Percentiles rank a stretch among this genome's conserved stretches.
Evolutionary conservation across 2,113 vertebrate species (phyloP).

Genomic region (Tetraodon nigroviridis): DNA sequence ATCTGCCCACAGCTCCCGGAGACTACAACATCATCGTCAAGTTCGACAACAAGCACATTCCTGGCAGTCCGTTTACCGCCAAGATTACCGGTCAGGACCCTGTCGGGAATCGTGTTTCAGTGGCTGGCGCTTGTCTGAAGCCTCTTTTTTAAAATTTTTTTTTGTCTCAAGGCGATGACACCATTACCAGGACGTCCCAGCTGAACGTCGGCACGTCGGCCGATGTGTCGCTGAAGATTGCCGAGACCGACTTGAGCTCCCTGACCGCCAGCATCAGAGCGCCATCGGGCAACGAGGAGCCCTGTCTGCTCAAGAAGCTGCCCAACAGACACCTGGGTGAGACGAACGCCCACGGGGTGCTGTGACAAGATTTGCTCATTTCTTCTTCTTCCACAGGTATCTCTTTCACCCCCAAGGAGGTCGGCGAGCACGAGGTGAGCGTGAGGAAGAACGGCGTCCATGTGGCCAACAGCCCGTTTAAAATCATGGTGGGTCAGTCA

Average conservation of each 20-base stretch:
- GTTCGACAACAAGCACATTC: conserved; percentile 94
- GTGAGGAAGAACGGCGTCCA: conserved; percentile 87
- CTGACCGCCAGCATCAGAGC: conserved; percentile 90
- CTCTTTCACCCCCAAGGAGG: conserved; percentile 97
- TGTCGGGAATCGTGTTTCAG: neutral
- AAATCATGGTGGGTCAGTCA: conserved; percentile 93
- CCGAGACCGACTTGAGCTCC: conserved; percentile 89
- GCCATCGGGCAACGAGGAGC: conserved; percentile 91
- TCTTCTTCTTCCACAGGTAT: conserved; percentile 77
- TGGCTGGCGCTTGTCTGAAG: neutral
- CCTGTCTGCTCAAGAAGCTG: conserved; percentile 89
- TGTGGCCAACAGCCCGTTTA: conserved; percentile 96
- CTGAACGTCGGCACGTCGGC: conserved; percentile 92
- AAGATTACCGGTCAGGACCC: conserved; percentile 86
- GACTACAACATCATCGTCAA: conserved; percentile 97
- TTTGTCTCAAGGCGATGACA: conserved; percentile 81
- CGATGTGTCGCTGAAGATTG: conserved; percentile 93
- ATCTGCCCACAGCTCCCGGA: conserved; percentile 88
- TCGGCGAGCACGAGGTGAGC: conserved; percentile 93
- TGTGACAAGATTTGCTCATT: neutral
- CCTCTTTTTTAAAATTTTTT: conserved; percentile 14
- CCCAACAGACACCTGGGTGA: conserved; percentile 94
- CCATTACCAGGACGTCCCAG: conserved; percentile 87
- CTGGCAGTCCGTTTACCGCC: conserved; percentile 91
- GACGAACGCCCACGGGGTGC: neutral